phyloP scores from a whole-genome alignment of 2,888 invertebrate species.

The Carcina quercana region DNA sequence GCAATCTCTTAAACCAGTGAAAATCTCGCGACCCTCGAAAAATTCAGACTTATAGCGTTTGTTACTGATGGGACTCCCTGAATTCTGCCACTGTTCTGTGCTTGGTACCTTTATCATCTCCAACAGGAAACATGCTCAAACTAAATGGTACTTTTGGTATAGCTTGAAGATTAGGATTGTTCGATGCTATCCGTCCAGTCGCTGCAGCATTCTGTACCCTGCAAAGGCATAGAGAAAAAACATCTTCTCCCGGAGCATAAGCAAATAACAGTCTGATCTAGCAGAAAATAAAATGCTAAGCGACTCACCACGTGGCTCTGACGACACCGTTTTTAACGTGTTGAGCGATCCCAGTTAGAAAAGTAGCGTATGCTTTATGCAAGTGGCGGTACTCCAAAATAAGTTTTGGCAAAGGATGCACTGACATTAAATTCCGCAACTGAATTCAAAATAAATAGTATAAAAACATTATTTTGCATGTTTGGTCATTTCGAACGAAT shows the following conservation, averaged over 20 bases:
- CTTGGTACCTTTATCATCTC: constrained; percentile 11
- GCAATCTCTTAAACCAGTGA: neutral
- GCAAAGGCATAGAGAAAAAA: constrained; percentile 3
- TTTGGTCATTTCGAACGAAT: no score
- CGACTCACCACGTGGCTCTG: constrained; percentile 55
- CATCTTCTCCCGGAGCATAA: neutral
- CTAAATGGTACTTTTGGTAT: constrained; percentile 58
- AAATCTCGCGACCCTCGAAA: neutral
- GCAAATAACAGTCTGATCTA: neutral
- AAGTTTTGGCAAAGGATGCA: constrained; percentile 55
- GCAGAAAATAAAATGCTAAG: neutral
- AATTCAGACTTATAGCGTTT: no score
- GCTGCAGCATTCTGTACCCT: constrained; percentile 66
- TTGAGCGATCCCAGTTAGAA: constrained; percentile 51
- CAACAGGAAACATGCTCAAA: constrained; percentile 31
- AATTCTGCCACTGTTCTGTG: no score
- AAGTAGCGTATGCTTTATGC: constrained; percentile 64
- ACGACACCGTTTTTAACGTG: constrained; percentile 47
- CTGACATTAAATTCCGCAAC: constrained; percentile 45
- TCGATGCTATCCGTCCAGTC: constrained; percentile 63
- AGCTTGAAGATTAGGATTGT: constrained; percentile 65
- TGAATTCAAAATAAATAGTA: no score
- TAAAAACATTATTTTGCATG: constrained; percentile 1
- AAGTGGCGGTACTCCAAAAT: constrained; percentile 62
- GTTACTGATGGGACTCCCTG: no score